Conservation (phyloP, 2,888 invertebrate genomes). For the Nematopogon swammerdamellus region DNA sequence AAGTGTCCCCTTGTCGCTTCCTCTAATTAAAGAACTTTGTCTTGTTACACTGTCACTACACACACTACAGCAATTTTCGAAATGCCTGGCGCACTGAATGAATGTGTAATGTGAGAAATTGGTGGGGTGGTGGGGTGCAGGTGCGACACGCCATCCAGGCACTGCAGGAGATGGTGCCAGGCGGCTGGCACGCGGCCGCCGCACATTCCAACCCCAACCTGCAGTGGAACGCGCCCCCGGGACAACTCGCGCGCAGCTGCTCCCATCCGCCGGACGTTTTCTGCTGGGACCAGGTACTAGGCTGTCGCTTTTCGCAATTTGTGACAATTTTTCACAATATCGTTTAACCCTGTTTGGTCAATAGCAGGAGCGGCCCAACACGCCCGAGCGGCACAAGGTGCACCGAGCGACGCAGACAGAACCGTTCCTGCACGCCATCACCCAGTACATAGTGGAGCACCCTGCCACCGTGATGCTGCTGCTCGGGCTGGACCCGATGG, state of each 20-base stretch:
- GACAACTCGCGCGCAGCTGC: constrained; percentile 69
- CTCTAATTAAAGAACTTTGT: too few relatives aligned
- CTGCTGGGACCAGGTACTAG: constrained; percentile 63
- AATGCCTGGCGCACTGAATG: too few relatives aligned
- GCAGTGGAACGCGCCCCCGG: constrained; percentile 52
- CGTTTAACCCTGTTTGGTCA: background rate
- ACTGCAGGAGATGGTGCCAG: constrained; percentile 73
- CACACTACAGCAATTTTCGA: too few relatives aligned
- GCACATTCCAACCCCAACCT: constrained; percentile 84
- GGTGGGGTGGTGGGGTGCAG: constrained; percentile 64
- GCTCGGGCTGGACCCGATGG: constrained; percentile 67
- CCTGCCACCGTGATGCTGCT: constrained; percentile 70
- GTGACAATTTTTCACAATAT: too few relatives aligned
- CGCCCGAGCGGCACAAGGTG: constrained; percentile 37
- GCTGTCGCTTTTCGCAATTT: background rate
- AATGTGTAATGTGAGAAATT: too few relatives aligned
- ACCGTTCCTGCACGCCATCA: constrained; percentile 56
- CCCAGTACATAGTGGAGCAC: constrained; percentile 67
- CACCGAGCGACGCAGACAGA: constrained; percentile 62
- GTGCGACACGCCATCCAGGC: constrained; percentile 82
- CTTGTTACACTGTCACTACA: too few relatives aligned
- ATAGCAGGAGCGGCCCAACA: constrained; percentile 38
- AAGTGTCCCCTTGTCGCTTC: too few relatives aligned
- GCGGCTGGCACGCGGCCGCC: constrained; percentile 55
- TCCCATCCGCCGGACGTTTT: constrained; percentile 86